These are phyloP conservation scores for Axis porcinus DNA, from an alignment of 2,113 vertebrate species.

Conservation along the genomic window DNA sequence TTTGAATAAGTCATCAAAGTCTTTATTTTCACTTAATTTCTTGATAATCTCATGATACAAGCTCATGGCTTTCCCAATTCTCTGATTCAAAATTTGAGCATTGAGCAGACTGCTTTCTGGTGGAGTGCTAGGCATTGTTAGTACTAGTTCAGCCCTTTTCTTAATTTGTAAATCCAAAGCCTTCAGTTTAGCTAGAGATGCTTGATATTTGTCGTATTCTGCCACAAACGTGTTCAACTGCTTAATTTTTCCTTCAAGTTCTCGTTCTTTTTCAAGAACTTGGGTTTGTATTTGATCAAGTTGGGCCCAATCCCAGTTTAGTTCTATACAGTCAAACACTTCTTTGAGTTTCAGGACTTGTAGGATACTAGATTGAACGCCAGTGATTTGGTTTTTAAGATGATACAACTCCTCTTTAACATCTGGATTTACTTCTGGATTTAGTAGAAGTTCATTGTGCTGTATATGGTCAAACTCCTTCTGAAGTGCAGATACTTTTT, in stretches of 20 bases:
- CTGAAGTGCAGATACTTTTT: constrained; percentile 77
- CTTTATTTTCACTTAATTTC: constrained; percentile 79
- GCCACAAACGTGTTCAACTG: constrained; percentile 70
- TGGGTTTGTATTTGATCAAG: constrained; percentile 73
- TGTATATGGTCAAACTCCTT: constrained; percentile 78
- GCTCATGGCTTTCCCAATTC: constrained; percentile 78
- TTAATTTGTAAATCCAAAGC: constrained; percentile 77
- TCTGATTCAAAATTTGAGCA: constrained; percentile 81
- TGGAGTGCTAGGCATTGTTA: constrained; percentile 52
- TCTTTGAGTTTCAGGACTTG: constrained; percentile 76
- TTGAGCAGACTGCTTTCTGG: constrained; percentile 73
- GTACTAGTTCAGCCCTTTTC: constrained; percentile 72
- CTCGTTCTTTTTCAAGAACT: constrained; percentile 65
- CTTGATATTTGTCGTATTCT: constrained; percentile 80
- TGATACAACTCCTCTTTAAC: constrained; percentile 52
- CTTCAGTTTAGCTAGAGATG: constrained; percentile 80
- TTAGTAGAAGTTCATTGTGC: constrained; percentile 36
- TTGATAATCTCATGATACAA: constrained; percentile 77
- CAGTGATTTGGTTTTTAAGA: constrained; percentile 60
- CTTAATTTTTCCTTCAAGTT: constrained; percentile 80
- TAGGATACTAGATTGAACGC: constrained; percentile 66
- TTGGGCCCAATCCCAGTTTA: constrained; percentile 75
- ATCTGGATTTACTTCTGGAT: constrained; percentile 18
- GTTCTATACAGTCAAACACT: constrained; percentile 69
- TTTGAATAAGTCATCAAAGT: constrained; percentile 81